Evolutionary conservation across 1,140 invertebrate genomes (phyloP).

Genomic region (Brachionus sp.): DNA sequence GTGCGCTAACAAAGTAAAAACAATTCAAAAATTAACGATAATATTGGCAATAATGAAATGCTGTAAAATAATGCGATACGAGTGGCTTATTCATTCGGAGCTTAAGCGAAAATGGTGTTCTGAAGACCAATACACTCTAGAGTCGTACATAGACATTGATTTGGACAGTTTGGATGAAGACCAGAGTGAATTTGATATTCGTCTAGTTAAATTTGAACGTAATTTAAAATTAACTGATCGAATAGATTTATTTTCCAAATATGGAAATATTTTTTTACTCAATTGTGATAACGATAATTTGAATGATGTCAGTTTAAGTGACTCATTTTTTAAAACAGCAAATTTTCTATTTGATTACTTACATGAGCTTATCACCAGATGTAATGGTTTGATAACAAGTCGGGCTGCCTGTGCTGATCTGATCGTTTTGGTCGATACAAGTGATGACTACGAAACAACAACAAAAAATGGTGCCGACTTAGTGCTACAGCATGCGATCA

Average conservation of each 20-base stretch:
- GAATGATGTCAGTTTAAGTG: neutral
- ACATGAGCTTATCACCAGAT: neutral
- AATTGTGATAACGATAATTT: neutral
- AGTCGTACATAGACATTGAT: neutral
- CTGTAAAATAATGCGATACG: slow-evolving; percentile 4
- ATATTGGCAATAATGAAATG: neutral
- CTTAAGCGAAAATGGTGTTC: neutral
- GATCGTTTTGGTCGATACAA: neutral
- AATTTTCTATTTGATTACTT: neutral
- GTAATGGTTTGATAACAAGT: slow-evolving; percentile 26
- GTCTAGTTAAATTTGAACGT: neutral
- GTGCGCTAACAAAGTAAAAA: neutral
- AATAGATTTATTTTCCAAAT: neutral
- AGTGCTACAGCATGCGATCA: neutral
- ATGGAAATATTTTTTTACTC: slow-evolving; percentile 16
- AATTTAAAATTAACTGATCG: neutral
- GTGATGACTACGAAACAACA: neutral
- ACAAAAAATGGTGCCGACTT: neutral
- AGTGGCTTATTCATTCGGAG: slow-evolving; percentile 1
- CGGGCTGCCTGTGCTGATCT: slow-evolving; percentile 15
- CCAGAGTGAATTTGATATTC: neutral
- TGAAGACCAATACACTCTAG: neutral
- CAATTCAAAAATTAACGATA: neutral
- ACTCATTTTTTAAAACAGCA: neutral
- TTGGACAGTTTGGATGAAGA: neutral